Evolutionary conservation across 2,797 vertebrate genomes (phyloP), one percentile per base, ranked within the genome.

Genomic region (Clarias fuscus): DNA sequence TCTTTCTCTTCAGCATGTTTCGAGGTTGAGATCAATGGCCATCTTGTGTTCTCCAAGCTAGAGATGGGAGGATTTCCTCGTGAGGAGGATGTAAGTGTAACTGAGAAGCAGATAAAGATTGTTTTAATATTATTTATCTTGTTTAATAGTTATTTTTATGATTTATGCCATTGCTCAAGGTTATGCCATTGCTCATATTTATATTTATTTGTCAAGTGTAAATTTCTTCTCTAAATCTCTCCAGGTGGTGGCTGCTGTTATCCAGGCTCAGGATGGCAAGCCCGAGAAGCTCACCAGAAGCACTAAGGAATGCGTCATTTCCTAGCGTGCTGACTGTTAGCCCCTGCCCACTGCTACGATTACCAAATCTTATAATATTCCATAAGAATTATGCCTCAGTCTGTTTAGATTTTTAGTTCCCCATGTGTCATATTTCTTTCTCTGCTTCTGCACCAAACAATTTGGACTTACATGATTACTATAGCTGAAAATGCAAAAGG

Each of bases 41-140:
- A 97, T 91, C 93, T 98, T 40, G 48, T 98, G 87, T 95, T 95
- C 91, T 99, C 98, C 91, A 99, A 98, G 91, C 90, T 97, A 64
- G 97, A 98, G 86, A 93, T 92, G 0, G 93, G 95, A 0, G 97
- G 97, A 6, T 98, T 98, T 83, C 97, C 97, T 2, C 95, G 96
- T 1, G 96, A 97, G 89, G 96, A 97, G 83, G 97, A 97, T 0
- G 97, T 98, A 89, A 97, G 97, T 96, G 27, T 65, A 18, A 71
- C n/a, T 33, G 27, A 75, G 20, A 75, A 20, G 10, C 15, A 53
- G 62, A 64, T 2, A 27, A 20, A 11, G 3, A 7, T n/a, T 53
- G 13, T 11, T 14, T n/a, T 14, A 2, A 27, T 15, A 17, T 53
- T 53, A 1, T 43, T 73, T 13, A 24, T 11, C 40, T 13, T 14